These are phyloP conservation scores for Zosterops japonicus DNA, from an alignment of 2,113 vertebrate genomes.

Conservation along the genomic window DNA sequence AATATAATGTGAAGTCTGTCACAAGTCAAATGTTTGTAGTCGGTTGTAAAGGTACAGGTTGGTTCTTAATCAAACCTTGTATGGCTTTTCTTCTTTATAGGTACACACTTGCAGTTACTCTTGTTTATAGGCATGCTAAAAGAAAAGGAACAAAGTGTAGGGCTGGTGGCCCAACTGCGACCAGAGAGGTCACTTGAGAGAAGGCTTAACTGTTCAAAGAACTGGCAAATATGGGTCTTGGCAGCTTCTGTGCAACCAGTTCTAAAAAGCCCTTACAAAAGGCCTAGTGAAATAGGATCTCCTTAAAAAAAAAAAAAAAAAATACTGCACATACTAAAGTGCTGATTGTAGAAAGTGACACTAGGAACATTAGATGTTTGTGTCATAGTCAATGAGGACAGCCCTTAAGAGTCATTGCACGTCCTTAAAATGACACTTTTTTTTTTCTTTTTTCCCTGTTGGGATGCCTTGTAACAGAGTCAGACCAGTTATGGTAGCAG, in stretches of 20 bases:
- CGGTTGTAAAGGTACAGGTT: not conserved
- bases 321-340: not conserved
- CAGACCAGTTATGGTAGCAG: constrained; percentile 32
- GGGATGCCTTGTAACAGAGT: not conserved
- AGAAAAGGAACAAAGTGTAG: not conserved
- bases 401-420: not conserved
- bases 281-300: not conserved
- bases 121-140: not conserved
- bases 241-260: not conserved
- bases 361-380: not conserved
- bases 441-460: not conserved
- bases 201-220: constrained; percentile 30
- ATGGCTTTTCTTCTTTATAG: not conserved
- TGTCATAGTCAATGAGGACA: not conserved
- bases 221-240: not conserved
- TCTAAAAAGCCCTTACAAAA: constrained; percentile 15
- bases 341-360: not conserved
- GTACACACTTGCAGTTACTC: not conserved
- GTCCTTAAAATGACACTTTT: not conserved
- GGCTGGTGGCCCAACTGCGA: not conserved
- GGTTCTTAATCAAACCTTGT: not conserved
- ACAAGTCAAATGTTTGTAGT: not conserved
- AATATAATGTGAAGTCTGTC: not conserved
- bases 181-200: not conserved
- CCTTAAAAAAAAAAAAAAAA: not conserved